Evolutionary conservation across 2,797 vertebrate genomes (phyloP).

Genomic region (Tolypeutes matacus): DNA sequence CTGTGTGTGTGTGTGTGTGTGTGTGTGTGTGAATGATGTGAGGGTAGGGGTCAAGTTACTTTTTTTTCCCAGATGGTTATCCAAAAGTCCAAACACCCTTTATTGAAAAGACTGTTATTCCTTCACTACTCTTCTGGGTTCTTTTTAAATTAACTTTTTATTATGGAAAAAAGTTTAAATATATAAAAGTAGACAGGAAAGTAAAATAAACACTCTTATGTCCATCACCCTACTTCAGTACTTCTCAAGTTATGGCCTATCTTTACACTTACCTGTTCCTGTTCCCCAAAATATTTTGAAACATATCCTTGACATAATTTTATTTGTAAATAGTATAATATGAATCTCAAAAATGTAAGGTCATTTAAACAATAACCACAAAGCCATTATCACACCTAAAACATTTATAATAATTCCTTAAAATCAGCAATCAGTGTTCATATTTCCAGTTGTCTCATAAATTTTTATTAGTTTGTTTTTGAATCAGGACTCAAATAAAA

Average conservation of each 20-base stretch:
- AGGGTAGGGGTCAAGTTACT: not conserved
- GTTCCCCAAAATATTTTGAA: not conserved
- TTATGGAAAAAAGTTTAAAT: not conserved
- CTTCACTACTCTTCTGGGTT: not conserved
- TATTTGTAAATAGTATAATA: not conserved
- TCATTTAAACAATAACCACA: constrained; percentile 18
- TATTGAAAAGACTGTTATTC: not conserved
- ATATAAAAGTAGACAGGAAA: constrained; percentile 6
- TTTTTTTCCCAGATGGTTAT: not conserved
- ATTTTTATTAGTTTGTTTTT: constrained; percentile 42
- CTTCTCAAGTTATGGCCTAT: not conserved
- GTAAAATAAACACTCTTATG: not conserved
- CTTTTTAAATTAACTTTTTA: not conserved
- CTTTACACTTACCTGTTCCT: not conserved
- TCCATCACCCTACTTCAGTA: not conserved
- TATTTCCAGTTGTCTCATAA: not conserved
- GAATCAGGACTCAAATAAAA: not conserved
- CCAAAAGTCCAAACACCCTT: not conserved
- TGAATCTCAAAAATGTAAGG: not conserved
- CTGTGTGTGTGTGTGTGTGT: not conserved
- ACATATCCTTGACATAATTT: not conserved
- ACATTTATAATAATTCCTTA: not conserved
- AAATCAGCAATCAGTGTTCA: constrained; percentile 29
- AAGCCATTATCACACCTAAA: not conserved
- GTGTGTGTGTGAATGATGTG: not conserved